Conservation (phyloP, 1,140 invertebrate species). For the Pseudomyrmex pallidus region DNA sequence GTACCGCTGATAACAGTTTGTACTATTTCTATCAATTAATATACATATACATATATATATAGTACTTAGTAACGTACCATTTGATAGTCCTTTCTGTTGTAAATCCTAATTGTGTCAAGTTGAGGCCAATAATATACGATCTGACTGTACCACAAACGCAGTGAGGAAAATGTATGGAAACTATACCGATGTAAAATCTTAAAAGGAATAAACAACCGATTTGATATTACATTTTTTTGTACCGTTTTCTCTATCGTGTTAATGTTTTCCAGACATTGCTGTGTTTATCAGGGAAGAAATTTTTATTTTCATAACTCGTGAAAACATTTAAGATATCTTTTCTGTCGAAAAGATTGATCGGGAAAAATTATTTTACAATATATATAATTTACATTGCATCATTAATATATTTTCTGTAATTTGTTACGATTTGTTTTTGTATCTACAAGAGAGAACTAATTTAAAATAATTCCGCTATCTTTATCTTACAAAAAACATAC, state of each 20-base stretch:
- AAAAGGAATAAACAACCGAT: slow-evolving; percentile 73
- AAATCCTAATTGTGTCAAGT: slow-evolving; percentile 50
- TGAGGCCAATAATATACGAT: slow-evolving; percentile 60
- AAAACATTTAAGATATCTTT: background rate
- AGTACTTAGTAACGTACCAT: too few relatives aligned
- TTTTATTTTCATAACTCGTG: too few relatives aligned
- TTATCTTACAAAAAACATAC: slow-evolving; percentile 8
- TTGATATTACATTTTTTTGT: slow-evolving; percentile 50
- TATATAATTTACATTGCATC: slow-evolving; percentile 24
- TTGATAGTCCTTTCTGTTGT: slow-evolving; percentile 20
- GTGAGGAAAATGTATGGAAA: slow-evolving; percentile 54
- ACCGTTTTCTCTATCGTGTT: too few relatives aligned
- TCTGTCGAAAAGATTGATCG: background rate
- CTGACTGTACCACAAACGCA: slow-evolving; percentile 62
- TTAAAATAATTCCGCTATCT: slow-evolving; percentile 39
- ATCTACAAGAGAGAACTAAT: slow-evolving; percentile 2
- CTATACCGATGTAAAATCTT: slow-evolving; percentile 69
- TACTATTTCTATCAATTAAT: slow-evolving; percentile 48
- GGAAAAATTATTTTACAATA: slow-evolving; percentile 7
- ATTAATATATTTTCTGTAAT: slow-evolving; percentile 25
- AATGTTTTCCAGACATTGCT: too few relatives aligned
- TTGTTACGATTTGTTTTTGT: background rate
- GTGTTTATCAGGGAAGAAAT: too few relatives aligned
- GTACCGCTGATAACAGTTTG: slow-evolving; percentile 46
- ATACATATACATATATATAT: background rate